A percentile compares a stretch with the other conserved stretches of the same genome.
These are phyloP conservation scores for Hypselothyrea guttata DNA, from an alignment of 2,888 invertebrate species.

Conservation along the genomic window DNA sequence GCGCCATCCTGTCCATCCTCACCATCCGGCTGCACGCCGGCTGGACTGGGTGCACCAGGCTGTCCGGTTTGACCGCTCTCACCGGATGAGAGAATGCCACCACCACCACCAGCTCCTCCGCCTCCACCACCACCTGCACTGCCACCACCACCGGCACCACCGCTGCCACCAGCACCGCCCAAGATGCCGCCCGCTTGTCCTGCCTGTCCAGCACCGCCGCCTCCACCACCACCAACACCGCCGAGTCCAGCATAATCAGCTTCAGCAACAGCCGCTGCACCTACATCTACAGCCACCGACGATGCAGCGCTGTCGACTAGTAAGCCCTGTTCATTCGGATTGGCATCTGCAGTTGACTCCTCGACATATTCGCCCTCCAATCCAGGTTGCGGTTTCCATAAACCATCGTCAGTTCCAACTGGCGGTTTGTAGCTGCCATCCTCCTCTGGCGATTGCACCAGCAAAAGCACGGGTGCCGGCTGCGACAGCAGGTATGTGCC, in stretches of 20 bases:
- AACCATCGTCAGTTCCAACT: constrained; percentile 46
- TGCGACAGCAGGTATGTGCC: constrained; percentile 55
- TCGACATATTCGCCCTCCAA: constrained; percentile 49
- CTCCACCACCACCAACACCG: constrained; percentile 27
- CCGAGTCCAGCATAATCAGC: no score
- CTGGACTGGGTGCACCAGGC: constrained; percentile 62
- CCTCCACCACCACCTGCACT: constrained; percentile 61
- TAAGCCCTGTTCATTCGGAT: not conserved
- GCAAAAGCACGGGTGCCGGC: constrained; percentile 24
- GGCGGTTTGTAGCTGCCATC: constrained; percentile 61
- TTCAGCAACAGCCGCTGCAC: constrained; percentile 1
- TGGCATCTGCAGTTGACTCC: constrained; percentile 13
- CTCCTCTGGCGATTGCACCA: constrained; percentile 56
- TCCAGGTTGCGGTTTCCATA: constrained; percentile 50
- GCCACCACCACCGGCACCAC: constrained; percentile 57
- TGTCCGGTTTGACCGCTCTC: constrained; percentile 53
- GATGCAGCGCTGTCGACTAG: constrained; percentile 7
- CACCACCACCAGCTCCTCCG: constrained; percentile 67
- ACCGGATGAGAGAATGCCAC: constrained; percentile 63
- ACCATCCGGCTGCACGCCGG: constrained; percentile 64
- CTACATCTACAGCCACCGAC: constrained; percentile 5
- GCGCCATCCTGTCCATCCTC: constrained; percentile 71
- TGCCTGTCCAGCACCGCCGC: constrained; percentile 58
- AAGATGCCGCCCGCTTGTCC: constrained; percentile 60
- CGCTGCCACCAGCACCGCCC: constrained; percentile 64